Conservation (phyloP, 2,113 vertebrate species). For the Solea solea region DNA sequence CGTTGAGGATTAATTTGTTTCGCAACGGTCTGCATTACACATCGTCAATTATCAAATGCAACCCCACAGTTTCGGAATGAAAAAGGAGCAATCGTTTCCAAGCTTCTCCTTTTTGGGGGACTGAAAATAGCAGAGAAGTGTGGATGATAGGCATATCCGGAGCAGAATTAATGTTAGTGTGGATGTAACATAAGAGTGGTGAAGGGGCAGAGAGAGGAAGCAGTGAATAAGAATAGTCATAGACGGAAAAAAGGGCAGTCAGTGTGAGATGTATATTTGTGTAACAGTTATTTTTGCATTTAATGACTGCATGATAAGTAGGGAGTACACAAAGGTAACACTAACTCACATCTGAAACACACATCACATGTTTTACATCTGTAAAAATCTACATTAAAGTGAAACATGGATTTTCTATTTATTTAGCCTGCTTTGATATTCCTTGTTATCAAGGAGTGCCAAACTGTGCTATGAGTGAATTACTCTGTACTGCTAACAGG, state of each 20-base stretch:
- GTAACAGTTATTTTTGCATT: conserved; percentile 1
- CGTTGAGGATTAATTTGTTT: too few relatives aligned
- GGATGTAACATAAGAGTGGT: neutral
- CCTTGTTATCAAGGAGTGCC: neutral
- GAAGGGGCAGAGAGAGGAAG: neutral
- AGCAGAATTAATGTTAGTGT: too few relatives aligned
- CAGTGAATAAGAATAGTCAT: conserved; percentile 4
- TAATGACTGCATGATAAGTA: conserved; percentile 28
- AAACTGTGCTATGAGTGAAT: conserved; percentile 27
- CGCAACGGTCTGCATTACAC: too few relatives aligned
- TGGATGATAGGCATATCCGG: too few relatives aligned
- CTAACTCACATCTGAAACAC: neutral
- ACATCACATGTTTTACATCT: conserved; percentile 6
- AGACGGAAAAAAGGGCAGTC: neutral
- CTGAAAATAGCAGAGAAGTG: too few relatives aligned
- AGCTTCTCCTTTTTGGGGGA: too few relatives aligned
- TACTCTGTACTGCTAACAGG: conserved; percentile 17
- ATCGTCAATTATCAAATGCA: too few relatives aligned
- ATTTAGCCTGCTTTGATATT: neutral
- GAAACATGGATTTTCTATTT: conserved; percentile 6
- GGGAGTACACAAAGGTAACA: neutral
- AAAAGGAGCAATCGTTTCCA: neutral
- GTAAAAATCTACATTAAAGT: neutral
- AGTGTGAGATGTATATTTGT: conserved; percentile 38
- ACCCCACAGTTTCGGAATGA: neutral